Conservation (phyloP, 2,888 invertebrate genomes). For the Caenorhabditis afra region DNA sequence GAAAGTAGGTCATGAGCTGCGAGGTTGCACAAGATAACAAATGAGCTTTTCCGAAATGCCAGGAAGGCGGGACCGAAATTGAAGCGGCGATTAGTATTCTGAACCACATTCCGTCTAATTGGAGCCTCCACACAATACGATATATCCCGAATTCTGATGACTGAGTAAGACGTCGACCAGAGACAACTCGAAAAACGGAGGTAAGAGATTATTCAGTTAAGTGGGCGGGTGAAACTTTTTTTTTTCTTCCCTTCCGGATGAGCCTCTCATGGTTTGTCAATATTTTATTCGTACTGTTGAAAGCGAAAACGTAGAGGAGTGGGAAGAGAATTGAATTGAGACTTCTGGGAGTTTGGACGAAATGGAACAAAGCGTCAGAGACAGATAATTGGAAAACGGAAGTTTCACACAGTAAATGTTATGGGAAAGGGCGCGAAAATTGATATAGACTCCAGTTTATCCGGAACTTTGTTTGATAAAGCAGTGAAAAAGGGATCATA, state of each 20-base stretch:
- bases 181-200: constrained; percentile 7
- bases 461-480: constrained; percentile 9
- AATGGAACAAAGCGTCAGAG: too few species aligned
- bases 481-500: constrained; percentile 16
- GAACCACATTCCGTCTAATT: constrained; percentile 26
- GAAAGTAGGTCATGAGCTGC: constrained; percentile 40
- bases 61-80: constrained; percentile 19
- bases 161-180: constrained; percentile 33
- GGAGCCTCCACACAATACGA: constrained; percentile 38
- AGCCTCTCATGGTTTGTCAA: background rate
- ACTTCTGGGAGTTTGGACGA: too few species aligned
- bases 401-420: too few species aligned
- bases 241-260: constrained; percentile 15
- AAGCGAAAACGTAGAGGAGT: too few species aligned
- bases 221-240: constrained; percentile 46
- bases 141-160: constrained; percentile 51
- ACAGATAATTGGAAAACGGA: too few species aligned
- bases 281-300: background rate
- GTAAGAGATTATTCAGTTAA: constrained; percentile 13
- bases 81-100: constrained; percentile 36
- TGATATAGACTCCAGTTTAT: background rate
- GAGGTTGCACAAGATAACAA: constrained; percentile 40
- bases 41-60: constrained; percentile 23
- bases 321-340: too few species aligned
- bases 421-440: too few species aligned